These are phyloP conservation scores for Epirrhoe alternata DNA, from an alignment of 2,888 invertebrate species.

Conservation along the genomic window DNA sequence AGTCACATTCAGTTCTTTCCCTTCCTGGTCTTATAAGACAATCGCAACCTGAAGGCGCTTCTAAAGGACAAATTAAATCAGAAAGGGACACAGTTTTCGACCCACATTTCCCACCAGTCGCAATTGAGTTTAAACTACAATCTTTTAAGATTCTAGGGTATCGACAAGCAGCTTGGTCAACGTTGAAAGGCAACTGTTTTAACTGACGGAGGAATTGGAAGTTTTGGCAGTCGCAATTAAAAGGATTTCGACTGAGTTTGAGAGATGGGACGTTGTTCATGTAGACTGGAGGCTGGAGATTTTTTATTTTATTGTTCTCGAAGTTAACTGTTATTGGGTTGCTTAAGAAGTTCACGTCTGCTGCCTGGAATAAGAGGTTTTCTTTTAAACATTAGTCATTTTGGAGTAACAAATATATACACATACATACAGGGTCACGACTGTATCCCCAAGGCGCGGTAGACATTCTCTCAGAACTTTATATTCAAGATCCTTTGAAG, in stretches of 20 bases:
- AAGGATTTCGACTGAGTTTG: constrained; percentile 39
- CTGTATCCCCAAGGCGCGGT: too few species aligned
- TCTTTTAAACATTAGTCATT: too few species aligned
- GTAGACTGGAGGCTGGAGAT: not conserved
- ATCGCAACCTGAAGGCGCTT: constrained; percentile 9
- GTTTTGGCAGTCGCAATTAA: constrained; percentile 42
- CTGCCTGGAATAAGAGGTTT: constrained; percentile 26
- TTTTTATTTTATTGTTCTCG: constrained; percentile 35
- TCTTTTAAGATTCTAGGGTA: constrained; percentile 15
- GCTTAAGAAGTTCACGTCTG: constrained; percentile 39
- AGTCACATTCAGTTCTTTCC: constrained; percentile 29
- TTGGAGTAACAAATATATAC: not conserved
- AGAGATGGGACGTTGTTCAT: not conserved
- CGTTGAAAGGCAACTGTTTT: constrained; percentile 2
- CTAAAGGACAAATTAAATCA: constrained; percentile 29
- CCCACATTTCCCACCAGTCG: not conserved
- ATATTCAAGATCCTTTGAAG: too few species aligned
- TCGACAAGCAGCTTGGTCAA: constrained; percentile 28
- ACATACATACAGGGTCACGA: too few species aligned
- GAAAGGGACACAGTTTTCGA: constrained; percentile 8
- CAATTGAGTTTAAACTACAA: constrained; percentile 13
- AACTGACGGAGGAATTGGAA: constrained; percentile 27
- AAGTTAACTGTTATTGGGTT: constrained; percentile 4
- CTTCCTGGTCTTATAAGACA: constrained; percentile 32
- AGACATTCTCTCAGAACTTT: too few species aligned